Percentiles rank a stretch among this genome's conserved stretches.
These are phyloP conservation scores for Chaetops frenatus DNA, from an alignment of 2,113 vertebrate species.

Conservation along the genomic window DNA sequence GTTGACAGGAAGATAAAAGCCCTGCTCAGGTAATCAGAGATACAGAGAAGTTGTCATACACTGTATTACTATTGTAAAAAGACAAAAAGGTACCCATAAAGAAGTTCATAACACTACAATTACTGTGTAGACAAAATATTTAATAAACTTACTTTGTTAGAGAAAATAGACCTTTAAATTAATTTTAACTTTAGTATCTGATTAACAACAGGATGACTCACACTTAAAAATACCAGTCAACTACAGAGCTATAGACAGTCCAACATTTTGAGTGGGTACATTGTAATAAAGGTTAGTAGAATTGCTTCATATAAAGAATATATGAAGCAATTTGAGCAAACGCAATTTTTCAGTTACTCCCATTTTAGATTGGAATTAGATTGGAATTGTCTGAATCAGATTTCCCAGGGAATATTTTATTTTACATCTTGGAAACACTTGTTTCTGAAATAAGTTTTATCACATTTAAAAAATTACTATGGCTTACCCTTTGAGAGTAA, in stretches of 20 bases:
- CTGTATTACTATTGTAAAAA: not conserved
- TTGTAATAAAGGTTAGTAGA: not conserved
- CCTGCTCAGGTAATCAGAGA: not conserved
- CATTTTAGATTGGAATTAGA: not conserved
- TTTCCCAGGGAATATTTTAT: not conserved
- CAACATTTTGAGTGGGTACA: not conserved
- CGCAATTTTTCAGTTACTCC: not conserved
- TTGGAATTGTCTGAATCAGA: not conserved
- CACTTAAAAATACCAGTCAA: not conserved
- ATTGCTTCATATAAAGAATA: not conserved
- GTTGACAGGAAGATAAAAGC: not conserved
- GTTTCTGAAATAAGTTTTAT: not conserved
- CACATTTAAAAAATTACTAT: not conserved
- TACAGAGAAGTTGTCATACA: not conserved
- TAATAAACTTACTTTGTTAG: constrained; percentile 7
- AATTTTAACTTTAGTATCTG: not conserved
- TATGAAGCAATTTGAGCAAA: too few relatives aligned
- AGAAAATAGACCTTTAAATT: constrained; percentile 16
- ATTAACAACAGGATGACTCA: not conserved
- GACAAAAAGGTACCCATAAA: not conserved
- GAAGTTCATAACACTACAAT: not conserved
- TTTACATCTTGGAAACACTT: not conserved
- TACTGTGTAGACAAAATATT: not conserved
- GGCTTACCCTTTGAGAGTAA: not conserved
- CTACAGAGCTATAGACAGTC: not conserved